These are phyloP conservation scores for Gobio gobio DNA, from an alignment of 2,113 vertebrate genomes.

Conservation along the genomic window DNA sequence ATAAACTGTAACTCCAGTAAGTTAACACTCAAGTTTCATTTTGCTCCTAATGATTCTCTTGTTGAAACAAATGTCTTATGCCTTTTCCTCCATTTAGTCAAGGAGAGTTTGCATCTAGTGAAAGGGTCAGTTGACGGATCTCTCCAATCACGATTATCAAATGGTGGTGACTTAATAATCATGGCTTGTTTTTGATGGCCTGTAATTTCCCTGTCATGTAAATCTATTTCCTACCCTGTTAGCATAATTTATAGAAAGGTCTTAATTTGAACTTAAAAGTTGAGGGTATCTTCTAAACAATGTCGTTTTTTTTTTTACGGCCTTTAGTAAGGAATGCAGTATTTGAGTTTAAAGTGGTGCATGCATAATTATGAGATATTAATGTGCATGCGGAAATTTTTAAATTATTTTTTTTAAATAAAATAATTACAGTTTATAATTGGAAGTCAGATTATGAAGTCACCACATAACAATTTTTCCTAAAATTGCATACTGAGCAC, in stretches of 20 bases:
- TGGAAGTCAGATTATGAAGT: constrained; percentile 51
- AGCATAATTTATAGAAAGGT: constrained; percentile 1
- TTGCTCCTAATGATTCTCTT: constrained; percentile 84
- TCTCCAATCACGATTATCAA: constrained; percentile 15
- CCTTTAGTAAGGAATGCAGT: neutral
- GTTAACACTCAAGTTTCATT: constrained; percentile 99
- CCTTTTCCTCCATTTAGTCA: constrained; percentile 42
- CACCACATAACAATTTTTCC: constrained; percentile 41
- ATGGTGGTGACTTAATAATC: constrained; percentile 66
- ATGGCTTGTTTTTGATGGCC: constrained; percentile 11
- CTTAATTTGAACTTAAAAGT: neutral
- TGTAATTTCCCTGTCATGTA: constrained; percentile 15
- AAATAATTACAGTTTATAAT: neutral
- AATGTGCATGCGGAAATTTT: constrained; percentile 26
- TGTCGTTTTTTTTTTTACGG: neutral
- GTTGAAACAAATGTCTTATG: constrained; percentile 59
- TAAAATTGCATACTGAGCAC: constrained; percentile 15
- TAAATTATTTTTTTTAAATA: neutral
- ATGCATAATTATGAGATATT: neutral
- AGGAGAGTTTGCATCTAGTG: constrained; percentile 11
- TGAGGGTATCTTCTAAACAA: neutral
- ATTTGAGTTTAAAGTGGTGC: neutral
- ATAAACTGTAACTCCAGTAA: constrained; percentile 99
- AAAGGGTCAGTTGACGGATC: constrained; percentile 43
- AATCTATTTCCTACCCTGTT: neutral